Conservation (phyloP, 2,113 vertebrate genomes). For the Eira barbara region DNA sequence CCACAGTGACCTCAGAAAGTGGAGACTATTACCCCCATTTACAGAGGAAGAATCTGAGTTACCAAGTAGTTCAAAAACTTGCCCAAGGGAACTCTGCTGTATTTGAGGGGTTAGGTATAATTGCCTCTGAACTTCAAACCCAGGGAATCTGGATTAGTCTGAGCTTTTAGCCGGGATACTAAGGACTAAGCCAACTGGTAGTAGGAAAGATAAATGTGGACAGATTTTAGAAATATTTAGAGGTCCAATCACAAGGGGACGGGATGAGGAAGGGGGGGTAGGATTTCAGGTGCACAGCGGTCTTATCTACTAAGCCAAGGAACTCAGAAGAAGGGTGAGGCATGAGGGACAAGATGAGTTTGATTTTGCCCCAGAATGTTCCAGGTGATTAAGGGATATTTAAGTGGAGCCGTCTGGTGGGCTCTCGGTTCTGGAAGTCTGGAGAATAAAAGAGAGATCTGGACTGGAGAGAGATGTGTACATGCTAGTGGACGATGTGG, state of each 20-base stretch:
- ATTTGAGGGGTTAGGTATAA: background rate
- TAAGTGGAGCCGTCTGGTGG: background rate
- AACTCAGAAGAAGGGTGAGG: background rate
- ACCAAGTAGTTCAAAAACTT: background rate
- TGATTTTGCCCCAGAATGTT: background rate
- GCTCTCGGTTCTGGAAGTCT: background rate
- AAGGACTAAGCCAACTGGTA: background rate
- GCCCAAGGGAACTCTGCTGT: background rate
- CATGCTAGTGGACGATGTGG: background rate
- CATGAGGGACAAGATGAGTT: background rate
- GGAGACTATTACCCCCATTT: background rate
- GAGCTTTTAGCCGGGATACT: background rate
- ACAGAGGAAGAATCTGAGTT: background rate
- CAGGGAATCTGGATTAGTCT: background rate
- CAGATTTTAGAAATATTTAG: background rate
- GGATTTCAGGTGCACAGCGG: background rate
- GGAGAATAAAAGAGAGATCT: background rate
- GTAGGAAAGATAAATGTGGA: background rate
- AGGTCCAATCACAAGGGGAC: background rate
- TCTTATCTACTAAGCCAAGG: background rate
- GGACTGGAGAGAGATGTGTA: background rate
- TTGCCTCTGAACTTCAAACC: background rate
- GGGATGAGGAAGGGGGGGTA: rapidly evolving
- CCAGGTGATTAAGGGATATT: no score
- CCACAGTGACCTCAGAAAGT: background rate